These are phyloP conservation scores for Papilio aristodemus DNA, from an alignment of 1,140 invertebrate genomes.

Conservation along the genomic window DNA sequence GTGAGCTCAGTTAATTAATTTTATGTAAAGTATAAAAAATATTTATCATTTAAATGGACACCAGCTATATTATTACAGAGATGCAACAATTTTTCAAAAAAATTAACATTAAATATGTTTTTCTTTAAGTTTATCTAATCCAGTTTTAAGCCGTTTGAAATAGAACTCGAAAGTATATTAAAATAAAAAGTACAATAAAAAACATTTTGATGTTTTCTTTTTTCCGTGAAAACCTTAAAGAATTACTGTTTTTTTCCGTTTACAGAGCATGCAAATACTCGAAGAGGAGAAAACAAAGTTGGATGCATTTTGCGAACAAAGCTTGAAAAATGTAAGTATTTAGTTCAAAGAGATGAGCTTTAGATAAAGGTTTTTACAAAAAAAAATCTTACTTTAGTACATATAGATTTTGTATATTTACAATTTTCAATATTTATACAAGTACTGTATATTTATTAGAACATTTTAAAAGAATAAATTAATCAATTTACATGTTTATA, in stretches of 20 bases:
- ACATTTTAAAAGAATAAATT: too few relatives aligned
- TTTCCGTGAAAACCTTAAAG: conserved; percentile 3
- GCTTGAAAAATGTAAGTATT: conserved; percentile 91
- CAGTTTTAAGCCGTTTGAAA: not conserved
- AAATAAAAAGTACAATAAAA: not conserved
- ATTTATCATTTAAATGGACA: not conserved
- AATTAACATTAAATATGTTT: not conserved
- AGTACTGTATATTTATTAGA: too few relatives aligned
- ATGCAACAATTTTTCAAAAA: not conserved
- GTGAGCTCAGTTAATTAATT: conserved; percentile 64
- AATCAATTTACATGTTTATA: conserved; percentile 60
- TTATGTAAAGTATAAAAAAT: conserved; percentile 3
- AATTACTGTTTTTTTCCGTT: conserved; percentile 50
- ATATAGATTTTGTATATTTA: too few relatives aligned
- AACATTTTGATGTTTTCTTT: not conserved
- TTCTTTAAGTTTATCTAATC: not conserved
- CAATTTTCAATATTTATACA: too few relatives aligned
- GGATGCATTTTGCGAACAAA: conserved; percentile 94
- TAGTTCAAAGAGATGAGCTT: conserved; percentile 4
- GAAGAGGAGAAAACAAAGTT: conserved; percentile 95
- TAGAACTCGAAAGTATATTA: not conserved
- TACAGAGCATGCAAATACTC: conserved; percentile 92
- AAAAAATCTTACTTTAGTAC: too few relatives aligned
- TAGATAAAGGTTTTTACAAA: conserved; percentile 4
- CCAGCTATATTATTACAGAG: not conserved